Evolutionary conservation across 2,113 vertebrate species (phyloP).

Genomic region (Lasiurus borealis): DNA sequence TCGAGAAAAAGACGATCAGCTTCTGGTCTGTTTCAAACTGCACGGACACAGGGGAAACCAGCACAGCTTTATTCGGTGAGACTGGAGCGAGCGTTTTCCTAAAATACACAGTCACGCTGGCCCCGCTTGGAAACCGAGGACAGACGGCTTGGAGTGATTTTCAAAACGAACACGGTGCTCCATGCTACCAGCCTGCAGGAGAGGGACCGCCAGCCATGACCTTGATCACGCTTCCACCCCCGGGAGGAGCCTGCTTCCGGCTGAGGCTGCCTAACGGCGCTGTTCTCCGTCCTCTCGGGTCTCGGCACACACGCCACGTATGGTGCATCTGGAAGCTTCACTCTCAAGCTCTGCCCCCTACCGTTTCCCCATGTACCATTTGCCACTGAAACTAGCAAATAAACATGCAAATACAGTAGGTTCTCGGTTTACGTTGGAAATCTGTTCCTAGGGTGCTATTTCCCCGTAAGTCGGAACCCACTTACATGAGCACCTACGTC

Average conservation of each 20-base stretch:
- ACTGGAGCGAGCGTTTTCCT: not conserved
- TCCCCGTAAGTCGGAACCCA: too few relatives aligned
- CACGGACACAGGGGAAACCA: not conserved
- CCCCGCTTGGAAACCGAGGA: not conserved
- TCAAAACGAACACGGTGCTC: not conserved
- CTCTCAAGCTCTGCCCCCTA: not conserved
- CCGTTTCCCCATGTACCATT: fast-evolving
- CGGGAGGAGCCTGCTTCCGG: not conserved
- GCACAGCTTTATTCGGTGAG: not conserved
- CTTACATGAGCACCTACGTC: too few relatives aligned
- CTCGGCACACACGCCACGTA: fast-evolving
- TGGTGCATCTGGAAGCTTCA: too few relatives aligned
- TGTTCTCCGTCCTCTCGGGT: not conserved
- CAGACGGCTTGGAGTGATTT: not conserved
- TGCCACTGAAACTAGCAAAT: not conserved
- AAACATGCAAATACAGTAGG: not conserved
- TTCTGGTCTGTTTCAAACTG: conserved; percentile 93
- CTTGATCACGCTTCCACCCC: fast-evolving
- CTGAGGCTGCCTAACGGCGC: fast-evolving
- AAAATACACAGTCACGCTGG: not conserved
- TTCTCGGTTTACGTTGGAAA: too few relatives aligned
- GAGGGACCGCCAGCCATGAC: not conserved
- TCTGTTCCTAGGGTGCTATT: too few relatives aligned
- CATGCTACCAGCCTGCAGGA: not conserved
- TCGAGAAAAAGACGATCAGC: conserved; percentile 95